These are phyloP conservation scores for Orchesella cincta DNA, from an alignment of 1,140 invertebrate genomes.

Conservation along the genomic window DNA sequence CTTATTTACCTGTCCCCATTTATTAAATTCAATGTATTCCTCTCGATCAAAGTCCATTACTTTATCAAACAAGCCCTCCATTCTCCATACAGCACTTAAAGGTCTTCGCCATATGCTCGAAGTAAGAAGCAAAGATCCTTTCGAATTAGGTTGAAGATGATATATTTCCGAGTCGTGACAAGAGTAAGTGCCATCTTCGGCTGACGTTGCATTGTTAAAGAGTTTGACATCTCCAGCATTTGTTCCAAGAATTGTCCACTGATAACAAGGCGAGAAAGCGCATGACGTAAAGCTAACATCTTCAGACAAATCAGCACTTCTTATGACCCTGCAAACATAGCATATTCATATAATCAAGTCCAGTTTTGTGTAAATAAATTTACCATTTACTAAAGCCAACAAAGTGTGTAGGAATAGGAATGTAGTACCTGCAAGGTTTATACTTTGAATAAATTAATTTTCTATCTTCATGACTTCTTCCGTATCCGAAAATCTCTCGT, in stretches of 20 bases:
- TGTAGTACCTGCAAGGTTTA: conserved; percentile 43
- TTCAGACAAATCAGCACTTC: conserved; percentile 19
- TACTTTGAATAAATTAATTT: conserved; percentile 58
- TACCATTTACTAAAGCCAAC: not conserved
- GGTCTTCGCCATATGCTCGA: conserved; percentile 81
- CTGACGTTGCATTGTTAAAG: conserved; percentile 77
- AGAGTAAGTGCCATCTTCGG: conserved; percentile 73
- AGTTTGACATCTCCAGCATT: conserved; percentile 83
- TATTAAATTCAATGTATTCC: conserved; percentile 89
- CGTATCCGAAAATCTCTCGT: conserved; percentile 53
- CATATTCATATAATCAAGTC: conserved; percentile 1
- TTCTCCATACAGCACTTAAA: conserved; percentile 81
- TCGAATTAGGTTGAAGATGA: conserved; percentile 71
- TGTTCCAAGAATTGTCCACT: conserved; percentile 80
- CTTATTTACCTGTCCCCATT: conserved; percentile 78
- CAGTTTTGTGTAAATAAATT: not conserved
- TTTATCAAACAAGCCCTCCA: conserved; percentile 57
- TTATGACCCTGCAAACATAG: conserved; percentile 21
- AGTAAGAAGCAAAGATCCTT: conserved; percentile 78
- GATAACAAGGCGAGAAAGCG: conserved; percentile 65
- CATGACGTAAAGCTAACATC: conserved; percentile 51
- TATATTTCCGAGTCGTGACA: conserved; percentile 83
- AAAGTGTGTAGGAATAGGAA: not conserved
- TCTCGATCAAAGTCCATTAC: conserved; percentile 70
- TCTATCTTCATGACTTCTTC: conserved; percentile 59